A percentile compares a stretch with the other conserved stretches of the same genome.
Evolutionary conservation across 2,888 invertebrate genomes (phyloP).

Genomic region (Pegoplata infirma): DNA sequence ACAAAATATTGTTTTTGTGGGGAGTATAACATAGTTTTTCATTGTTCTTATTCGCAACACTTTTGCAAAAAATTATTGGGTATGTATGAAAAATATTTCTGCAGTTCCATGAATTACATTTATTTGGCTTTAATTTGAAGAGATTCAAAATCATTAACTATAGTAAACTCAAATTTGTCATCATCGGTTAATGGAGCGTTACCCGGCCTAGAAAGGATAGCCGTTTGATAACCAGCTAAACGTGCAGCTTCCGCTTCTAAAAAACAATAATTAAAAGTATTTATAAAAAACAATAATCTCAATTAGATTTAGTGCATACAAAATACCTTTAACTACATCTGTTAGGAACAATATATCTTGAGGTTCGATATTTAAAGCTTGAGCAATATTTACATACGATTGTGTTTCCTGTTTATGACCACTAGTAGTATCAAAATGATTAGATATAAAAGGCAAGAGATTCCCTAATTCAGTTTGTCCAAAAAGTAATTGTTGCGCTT

Average conservation of each 20-base stretch:
- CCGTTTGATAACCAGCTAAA: conserved; percentile 84
- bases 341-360: conserved; percentile 91
- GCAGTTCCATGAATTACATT: no score
- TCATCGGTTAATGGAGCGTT: conserved; percentile 85
- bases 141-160: conserved; percentile 81
- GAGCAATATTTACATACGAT: conserved; percentile 89
- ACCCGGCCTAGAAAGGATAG: conserved; percentile 87
- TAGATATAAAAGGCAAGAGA: conserved; percentile 84
- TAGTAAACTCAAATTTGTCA: conserved; percentile 80
- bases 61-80: no score
- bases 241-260: conserved; percentile 92
- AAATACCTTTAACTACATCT: conserved; percentile 90
- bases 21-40: no score
- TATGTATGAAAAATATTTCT: no score
- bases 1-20: no score
- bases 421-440: conserved; percentile 91
- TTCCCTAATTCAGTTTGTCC: conserved; percentile 87
- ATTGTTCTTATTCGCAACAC: no score
- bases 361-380: conserved; percentile 81
- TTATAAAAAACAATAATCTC: no score
- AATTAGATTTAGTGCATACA: background rate
- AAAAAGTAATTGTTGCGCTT: conserved; percentile 93
- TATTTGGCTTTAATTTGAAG: conserved; percentile 52
- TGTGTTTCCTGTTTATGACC: conserved; percentile 88
- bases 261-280: conserved; percentile 64